A percentile compares a stretch with the other conserved stretches of the same genome.
These are phyloP conservation scores for Drosophila monieri DNA, from an alignment of 2,888 invertebrate species.

Conservation along the genomic window DNA sequence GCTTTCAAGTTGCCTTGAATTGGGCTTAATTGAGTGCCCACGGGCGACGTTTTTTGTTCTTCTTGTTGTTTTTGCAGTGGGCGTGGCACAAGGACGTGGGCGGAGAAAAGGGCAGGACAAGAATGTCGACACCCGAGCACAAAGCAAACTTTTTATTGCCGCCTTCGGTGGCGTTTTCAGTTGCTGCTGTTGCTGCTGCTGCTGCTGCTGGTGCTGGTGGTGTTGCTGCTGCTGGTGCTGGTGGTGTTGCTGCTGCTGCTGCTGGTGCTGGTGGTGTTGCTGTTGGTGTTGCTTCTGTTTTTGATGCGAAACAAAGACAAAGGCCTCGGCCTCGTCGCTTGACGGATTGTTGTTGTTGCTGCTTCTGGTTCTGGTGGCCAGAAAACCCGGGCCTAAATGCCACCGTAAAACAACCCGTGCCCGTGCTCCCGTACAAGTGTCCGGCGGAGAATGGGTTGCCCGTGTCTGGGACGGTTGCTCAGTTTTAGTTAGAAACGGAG, in stretches of 20 bases:
- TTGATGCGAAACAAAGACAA: slow-evolving; percentile 34
- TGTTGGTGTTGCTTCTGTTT: slow-evolving; percentile 12
- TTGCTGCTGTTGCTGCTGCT: slow-evolving; percentile 11
- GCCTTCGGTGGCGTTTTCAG: slow-evolving; percentile 47
- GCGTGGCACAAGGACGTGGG: slow-evolving; percentile 10
- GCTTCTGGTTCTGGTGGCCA: slow-evolving; percentile 8
- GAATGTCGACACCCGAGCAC: slow-evolving; percentile 57
- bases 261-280: slow-evolving; percentile 11
- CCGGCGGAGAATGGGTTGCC: slow-evolving; percentile 5
- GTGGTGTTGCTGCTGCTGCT: slow-evolving; percentile 18
- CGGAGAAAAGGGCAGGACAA: background rate
- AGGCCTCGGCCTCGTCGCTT: slow-evolving; percentile 29
- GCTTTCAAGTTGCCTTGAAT: slow-evolving; percentile 61
- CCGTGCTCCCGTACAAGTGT: slow-evolving; percentile 5
- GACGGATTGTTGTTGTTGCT: slow-evolving; percentile 26
- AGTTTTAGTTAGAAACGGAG: slow-evolving; percentile 44
- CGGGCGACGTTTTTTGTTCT: slow-evolving; percentile 51
- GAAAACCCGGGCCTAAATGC: slow-evolving; percentile 8
- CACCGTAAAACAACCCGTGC: slow-evolving; percentile 1
- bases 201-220: slow-evolving; percentile 18
- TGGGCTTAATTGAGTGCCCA: slow-evolving; percentile 74
- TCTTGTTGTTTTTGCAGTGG: slow-evolving; percentile 2
- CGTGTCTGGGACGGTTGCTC: slow-evolving; percentile 28
- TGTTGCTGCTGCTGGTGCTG: slow-evolving; percentile 5
- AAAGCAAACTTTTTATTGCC: slow-evolving; percentile 67